phyloP scores from a whole-genome alignment of 2,888 invertebrate genomes.

The Toxonevra muliebris region DNA sequence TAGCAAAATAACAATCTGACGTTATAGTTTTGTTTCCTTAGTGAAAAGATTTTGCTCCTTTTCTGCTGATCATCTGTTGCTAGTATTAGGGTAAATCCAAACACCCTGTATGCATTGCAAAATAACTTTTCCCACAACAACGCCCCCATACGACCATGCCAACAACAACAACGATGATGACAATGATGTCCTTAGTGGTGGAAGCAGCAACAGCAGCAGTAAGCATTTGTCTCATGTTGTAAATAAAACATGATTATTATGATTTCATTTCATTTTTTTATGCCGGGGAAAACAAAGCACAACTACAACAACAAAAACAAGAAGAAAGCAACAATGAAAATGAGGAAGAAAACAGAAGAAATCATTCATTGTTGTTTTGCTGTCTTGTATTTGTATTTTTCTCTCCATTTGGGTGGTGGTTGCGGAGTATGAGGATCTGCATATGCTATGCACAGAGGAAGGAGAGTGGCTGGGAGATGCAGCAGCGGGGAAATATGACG shows the following conservation, averaged over 20 bases:
- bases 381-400: conserved; percentile 36
- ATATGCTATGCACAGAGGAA: conserved; percentile 11
- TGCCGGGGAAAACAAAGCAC: conserved; percentile 47
- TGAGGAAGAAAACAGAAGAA: conserved; percentile 35
- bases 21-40: no score
- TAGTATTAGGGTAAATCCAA: no score
- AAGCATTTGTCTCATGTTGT: conserved; percentile 9
- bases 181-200: conserved; percentile 2
- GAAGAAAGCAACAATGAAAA: conserved; percentile 28
- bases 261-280: conserved; percentile 51
- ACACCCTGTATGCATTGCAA: conserved; percentile 1
- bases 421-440: neutral
- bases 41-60: no score
- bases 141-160: conserved; percentile 11
- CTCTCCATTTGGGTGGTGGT: neutral
- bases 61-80: no score
- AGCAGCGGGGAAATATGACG: conserved; percentile 36
- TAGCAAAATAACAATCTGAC: no score
- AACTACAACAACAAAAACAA: conserved; percentile 35
- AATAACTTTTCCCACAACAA: conserved; percentile 21
- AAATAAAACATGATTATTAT: conserved; percentile 37
- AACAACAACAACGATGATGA: neutral
- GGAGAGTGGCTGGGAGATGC: conserved; percentile 17
- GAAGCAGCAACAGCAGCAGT: neutral
- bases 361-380: conserved; percentile 44